Evolutionary conservation across 2,797 vertebrate genomes (phyloP).

Genomic region (Pitangus sulphuratus): DNA sequence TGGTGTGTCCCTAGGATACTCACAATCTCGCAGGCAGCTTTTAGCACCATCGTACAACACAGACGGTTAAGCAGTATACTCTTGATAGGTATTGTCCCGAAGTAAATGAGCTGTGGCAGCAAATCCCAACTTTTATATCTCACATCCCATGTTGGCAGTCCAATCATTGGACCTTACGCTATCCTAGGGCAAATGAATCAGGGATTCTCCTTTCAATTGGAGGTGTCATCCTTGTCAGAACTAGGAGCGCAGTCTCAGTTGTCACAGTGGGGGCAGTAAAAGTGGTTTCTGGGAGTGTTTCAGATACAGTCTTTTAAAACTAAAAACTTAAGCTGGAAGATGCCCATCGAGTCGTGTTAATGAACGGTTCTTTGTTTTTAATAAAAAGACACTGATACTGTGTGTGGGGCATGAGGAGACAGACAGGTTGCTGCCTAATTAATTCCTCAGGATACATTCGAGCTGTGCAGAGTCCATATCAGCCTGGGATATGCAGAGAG

Average conservation of each 20-base stretch:
- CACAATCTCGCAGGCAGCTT: neutral
- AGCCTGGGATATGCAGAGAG: neutral
- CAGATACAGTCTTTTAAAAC: neutral
- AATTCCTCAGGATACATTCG: neutral
- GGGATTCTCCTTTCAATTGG: neutral
- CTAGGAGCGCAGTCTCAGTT: neutral
- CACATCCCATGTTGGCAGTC: rapidly evolving
- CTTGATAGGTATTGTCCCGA: neutral
- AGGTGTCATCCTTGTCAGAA: neutral
- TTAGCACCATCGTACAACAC: neutral
- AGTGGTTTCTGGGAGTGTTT: neutral
- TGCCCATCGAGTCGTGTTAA: neutral
- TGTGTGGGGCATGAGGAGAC: neutral
- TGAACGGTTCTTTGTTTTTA: neutral
- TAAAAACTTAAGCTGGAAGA: neutral
- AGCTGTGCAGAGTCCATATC: neutral
- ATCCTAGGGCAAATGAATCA: neutral
- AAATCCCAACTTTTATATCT: neutral
- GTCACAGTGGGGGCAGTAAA: neutral
- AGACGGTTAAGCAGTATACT: neutral
- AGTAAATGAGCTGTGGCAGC: neutral
- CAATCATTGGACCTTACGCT: neutral
- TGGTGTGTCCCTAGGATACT: rapidly evolving
- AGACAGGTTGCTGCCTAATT: too few relatives aligned
- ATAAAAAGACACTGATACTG: neutral